A percentile compares a stretch with the other conserved stretches of the same genome.
Conservation (phyloP, 2,113 vertebrate genomes). For the Gymnorhina tibicen region DNA sequence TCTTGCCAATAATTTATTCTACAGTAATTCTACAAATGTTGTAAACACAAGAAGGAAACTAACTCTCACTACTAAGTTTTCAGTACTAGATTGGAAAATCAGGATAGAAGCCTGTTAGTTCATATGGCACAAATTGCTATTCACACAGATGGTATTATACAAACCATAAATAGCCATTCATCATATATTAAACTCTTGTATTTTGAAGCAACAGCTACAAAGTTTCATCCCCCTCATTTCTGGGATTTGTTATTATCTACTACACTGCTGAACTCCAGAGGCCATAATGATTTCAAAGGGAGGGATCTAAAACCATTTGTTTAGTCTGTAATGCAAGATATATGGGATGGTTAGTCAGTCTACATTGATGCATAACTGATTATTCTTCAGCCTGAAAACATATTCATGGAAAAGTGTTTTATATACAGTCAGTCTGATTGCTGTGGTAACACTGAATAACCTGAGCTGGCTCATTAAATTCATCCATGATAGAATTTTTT, state of each 20-base stretch:
- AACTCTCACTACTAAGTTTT: background rate
- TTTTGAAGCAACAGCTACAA: background rate
- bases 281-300: background rate
- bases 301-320: background rate
- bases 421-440: background rate
- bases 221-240: background rate
- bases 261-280: background rate
- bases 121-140: background rate
- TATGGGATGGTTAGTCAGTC: background rate
- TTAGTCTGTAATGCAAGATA: background rate
- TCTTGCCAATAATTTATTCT: background rate
- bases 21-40: background rate
- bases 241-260: background rate
- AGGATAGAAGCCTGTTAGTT: background rate
- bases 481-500: background rate
- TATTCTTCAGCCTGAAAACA: conserved; percentile 3
- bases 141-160: background rate
- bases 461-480: background rate
- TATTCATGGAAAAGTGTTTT: background rate
- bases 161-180: background rate
- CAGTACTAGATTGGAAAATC: background rate
- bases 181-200: background rate
- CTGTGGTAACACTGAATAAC: conserved; percentile 3
- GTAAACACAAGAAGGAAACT: background rate
- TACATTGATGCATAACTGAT: background rate